Conservation (phyloP, 2,888 invertebrate genomes). For the Exephanes ischioxanthus region DNA sequence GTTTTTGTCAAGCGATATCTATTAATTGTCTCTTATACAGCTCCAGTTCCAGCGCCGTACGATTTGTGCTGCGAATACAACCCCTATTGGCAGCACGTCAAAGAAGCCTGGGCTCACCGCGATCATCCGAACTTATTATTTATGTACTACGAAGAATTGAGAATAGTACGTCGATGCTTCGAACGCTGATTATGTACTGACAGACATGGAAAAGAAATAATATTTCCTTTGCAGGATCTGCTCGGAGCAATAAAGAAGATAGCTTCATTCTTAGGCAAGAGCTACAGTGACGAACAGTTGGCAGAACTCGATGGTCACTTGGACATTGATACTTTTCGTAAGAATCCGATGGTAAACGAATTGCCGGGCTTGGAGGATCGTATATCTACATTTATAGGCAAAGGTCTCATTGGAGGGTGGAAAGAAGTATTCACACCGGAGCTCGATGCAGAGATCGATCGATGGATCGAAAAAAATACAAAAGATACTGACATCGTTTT, state of each 20-base stretch:
- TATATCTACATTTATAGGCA: slow-evolving; percentile 89
- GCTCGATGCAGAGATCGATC: slow-evolving; percentile 88
- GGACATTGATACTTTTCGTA: slow-evolving; percentile 92
- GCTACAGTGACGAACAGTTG: slow-evolving; percentile 87
- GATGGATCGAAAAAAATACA: slow-evolving; percentile 90
- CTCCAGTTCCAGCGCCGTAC: slow-evolving; percentile 10
- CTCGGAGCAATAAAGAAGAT: slow-evolving; percentile 86
- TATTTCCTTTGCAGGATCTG: not conserved
- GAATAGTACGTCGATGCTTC: slow-evolving; percentile 85
- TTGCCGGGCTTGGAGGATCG: slow-evolving; percentile 88
- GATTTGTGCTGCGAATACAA: slow-evolving; percentile 6
- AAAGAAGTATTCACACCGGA: slow-evolving; percentile 90
- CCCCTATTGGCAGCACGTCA: slow-evolving; percentile 92
- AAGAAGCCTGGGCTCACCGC: slow-evolving; percentile 90
- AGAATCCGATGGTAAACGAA: slow-evolving; percentile 91
- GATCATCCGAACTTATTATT: slow-evolving; percentile 90
- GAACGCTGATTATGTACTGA: not conserved
- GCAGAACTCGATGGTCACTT: slow-evolving; percentile 89
- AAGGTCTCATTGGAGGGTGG: slow-evolving; percentile 90
- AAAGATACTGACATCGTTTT: slow-evolving; percentile 86
- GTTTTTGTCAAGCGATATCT: no score
- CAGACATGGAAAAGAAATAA: not conserved
- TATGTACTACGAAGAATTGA: slow-evolving; percentile 93
- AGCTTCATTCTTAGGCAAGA: slow-evolving; percentile 88
- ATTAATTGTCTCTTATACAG: not conserved